A percentile compares a stretch with the other conserved stretches of the same genome.
phyloP scores from a whole-genome alignment of 2,113 vertebrate species.

The Zapus hudsonius region DNA sequence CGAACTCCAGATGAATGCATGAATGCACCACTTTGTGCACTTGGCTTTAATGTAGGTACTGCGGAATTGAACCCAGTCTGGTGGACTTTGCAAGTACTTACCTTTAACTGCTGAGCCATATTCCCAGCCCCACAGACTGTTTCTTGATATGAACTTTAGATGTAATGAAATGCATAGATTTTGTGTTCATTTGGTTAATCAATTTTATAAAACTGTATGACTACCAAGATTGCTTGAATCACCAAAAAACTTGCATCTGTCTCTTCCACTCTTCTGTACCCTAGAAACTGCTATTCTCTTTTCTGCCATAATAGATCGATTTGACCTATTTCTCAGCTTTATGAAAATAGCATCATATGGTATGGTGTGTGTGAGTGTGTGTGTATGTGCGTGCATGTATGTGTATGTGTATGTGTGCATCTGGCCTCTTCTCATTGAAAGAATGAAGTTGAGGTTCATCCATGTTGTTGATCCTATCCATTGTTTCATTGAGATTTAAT shows the following conservation, averaged over 20 bases:
- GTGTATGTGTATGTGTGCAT: neutral
- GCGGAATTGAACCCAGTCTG: too few species aligned
- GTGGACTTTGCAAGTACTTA: too few species aligned
- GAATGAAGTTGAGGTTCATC: conserved; percentile 8
- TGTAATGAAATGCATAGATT: neutral
- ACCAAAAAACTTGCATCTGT: neutral
- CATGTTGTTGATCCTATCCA: neutral
- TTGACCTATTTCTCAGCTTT: conserved; percentile 12
- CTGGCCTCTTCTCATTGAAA: conserved; percentile 8
- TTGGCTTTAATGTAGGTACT: too few species aligned
- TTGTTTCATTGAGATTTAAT: conserved; percentile 24
- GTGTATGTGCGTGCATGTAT: neutral
- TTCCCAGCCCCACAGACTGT: neutral
- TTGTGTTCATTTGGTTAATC: neutral
- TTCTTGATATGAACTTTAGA: neutral
- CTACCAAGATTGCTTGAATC: neutral
- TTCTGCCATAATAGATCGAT: neutral
- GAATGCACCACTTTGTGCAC: too few species aligned
- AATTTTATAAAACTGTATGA: neutral
- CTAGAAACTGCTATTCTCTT: neutral
- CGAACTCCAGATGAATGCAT: too few species aligned
- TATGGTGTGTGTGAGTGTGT: neutral
- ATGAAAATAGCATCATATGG: neutral
- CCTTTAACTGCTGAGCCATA: too few species aligned
- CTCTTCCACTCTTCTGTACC: neutral